Base-by-base conservation (phyloP, 2,113 vertebrate genomes). In the Petaurus breviceps region DNA sequence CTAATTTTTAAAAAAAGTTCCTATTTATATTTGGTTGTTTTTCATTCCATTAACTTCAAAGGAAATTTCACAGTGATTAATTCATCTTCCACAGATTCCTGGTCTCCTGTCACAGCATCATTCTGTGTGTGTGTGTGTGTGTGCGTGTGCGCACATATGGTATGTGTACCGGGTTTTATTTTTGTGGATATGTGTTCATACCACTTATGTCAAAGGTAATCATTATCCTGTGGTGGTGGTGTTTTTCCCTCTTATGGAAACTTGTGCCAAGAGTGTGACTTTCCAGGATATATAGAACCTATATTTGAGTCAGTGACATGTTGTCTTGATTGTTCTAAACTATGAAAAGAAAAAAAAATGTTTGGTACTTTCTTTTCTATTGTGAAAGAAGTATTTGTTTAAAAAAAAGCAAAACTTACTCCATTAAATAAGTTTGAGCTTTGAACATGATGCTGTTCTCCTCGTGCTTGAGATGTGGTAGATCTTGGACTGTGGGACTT, bases 11-110 rank as follows among this genome's bases (percentile, higher is more conserved):
- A 84, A n/a, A n/a, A n/a, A n/a, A 84, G n/a, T 84, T 84, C n/a
- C 68, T 43, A 84, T 84, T 84, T 84, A 84, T 84, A 84, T 84
- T 84, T 84, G 68, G 68, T 93, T 97, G 91, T 46, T 97, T 97
- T 96, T 94, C 97, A 95, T 97, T 91, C 51, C 90, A 90, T 96
- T 90, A 97, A 95, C 94, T 94, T 51, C 90, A 96, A 96, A 96
- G 93, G 95, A 97, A 97, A 98, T 96, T 68, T 94, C 61, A 94
- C 94, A 49, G 52, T 91, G 37, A 31, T 55, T 94, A 96, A 97
- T 96, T 97, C 95, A 23, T 61, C 95, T 96, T 95, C 93, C 94
- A 94, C 95, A 92, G 28, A 94, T 96, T 94, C 90, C 25, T 95
- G n/a, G 93, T 94, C 96, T 95, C 96, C 90, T 0, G 31, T 96